phyloP scores from a whole-genome alignment of 2,888 invertebrate genomes.

The Heterodera filipjevi region DNA sequence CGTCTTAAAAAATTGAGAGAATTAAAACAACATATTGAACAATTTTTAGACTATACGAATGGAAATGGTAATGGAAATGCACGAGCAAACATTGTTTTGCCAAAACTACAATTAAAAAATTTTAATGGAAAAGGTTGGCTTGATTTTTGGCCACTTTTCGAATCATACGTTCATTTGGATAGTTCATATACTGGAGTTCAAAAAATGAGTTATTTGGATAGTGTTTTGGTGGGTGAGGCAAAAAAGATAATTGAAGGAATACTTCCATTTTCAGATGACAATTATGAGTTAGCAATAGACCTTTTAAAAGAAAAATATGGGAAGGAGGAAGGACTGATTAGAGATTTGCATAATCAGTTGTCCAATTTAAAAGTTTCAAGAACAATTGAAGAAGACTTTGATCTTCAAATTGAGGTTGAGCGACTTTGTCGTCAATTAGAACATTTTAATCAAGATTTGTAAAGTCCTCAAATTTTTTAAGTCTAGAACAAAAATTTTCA shows the following conservation, averaged over 20 bases:
- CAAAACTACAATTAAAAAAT: slow-evolving; percentile 6
- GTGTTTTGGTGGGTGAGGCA: not conserved
- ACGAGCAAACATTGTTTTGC: not conserved
- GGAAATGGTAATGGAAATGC: too few relatives aligned
- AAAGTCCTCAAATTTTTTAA: not conserved
- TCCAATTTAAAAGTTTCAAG: not conserved
- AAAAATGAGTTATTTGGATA: slow-evolving; percentile 4
- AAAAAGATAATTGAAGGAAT: slow-evolving; percentile 10
- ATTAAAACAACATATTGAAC: too few relatives aligned
- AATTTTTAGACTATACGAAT: too few relatives aligned
- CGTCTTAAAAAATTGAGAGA: too few relatives aligned
- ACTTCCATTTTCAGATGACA: not conserved
- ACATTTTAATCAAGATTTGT: not conserved
- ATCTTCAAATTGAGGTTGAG: not conserved
- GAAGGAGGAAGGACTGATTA: not conserved
- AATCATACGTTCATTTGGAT: not conserved
- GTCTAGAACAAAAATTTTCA: slow-evolving; percentile 6
- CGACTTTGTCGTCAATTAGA: slow-evolving; percentile 2
- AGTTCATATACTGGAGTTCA: not conserved
- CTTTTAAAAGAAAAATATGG: slow-evolving; percentile 13
- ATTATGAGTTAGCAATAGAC: not conserved
- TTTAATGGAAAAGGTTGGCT: not conserved
- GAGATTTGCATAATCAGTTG: not conserved
- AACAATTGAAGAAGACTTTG: not conserved
- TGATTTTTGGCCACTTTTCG: slow-evolving; percentile 3